Evolutionary conservation across 2,888 invertebrate species (phyloP), one percentile per base, ranked within the genome.

Genomic region (Oeneis ivallda): DNA sequence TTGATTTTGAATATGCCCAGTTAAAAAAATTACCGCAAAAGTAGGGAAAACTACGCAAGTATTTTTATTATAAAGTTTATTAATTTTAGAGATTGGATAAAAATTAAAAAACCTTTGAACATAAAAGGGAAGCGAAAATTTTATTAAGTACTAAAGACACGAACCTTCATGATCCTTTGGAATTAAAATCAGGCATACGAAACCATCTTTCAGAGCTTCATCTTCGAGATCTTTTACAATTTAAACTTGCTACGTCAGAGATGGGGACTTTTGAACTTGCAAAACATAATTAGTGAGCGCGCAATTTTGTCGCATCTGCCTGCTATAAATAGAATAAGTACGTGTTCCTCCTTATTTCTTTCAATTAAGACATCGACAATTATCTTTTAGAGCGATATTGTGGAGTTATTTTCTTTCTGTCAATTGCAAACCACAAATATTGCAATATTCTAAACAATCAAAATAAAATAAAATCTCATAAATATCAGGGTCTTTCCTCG

Each of bases 261-360:
- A 56, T 37, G 39, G 17, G 17, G 17, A 56, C 56, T 56, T 41
- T 56, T 17, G 19, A 15, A 53, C 53, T 53, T 37, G 15, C 53
- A 15, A 37, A 56, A 56, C 41, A 41, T 56, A 56, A 41, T 56
- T 19, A 56, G 41, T 19, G 56, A 56, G 56, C 13, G 17, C 41
- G 13, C 56, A 56, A 56, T 41, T 54, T 54, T 5, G 34, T 41
- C 41, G 54, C 41, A 19, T 39, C 56, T 53, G 39, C 17, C 41
- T 19, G 17, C 56, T 56, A 56, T 56, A n/a, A 56, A 41, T 56
- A 41, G 41, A 6, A 37, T 11, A 39, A 11, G 49, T 13, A 41
- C 13, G 5, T 13, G 19, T 26, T 19, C 26, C 49, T 13, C 6
- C 11, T 39, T 13, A 41, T 26, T 41, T 17, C 39, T 56, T n/a